Evolutionary conservation across 2,797 vertebrate genomes (phyloP).

Genomic region (Morus bassanus): DNA sequence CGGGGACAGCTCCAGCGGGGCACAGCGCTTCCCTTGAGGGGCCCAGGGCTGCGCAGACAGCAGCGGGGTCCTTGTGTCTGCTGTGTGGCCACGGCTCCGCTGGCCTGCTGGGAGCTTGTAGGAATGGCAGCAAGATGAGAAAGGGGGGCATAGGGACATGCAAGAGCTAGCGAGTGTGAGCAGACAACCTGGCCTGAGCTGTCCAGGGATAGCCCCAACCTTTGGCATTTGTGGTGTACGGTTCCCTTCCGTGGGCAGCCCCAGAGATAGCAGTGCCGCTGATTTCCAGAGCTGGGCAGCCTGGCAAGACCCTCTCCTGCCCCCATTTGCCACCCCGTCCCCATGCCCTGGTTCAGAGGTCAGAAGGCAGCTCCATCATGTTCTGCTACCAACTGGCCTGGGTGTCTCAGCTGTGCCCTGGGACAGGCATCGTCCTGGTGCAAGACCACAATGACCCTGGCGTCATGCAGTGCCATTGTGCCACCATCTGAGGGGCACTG

Average conservation of each 20-base stretch:
- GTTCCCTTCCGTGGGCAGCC: background rate
- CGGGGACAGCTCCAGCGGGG: background rate
- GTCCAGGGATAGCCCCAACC: background rate
- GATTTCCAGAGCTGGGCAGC: background rate
- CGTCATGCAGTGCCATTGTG: fast-evolving
- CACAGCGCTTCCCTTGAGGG: fast-evolving
- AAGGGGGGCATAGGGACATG: background rate
- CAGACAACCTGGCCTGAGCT: background rate
- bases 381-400: background rate
- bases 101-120: background rate
- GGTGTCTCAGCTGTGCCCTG: background rate
- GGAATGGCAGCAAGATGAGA: background rate
- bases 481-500: background rate
- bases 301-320: background rate
- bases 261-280: background rate
- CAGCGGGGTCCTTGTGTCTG: background rate
- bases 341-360: fast-evolving
- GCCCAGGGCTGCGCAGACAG: fast-evolving
- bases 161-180: background rate
- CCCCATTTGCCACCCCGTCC: too few species aligned
- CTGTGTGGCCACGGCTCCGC: fast-evolving
- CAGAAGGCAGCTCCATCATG: background rate
- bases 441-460: background rate
- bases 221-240: fast-evolving
- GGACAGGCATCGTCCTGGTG: background rate